Evolutionary conservation across 1,140 invertebrate species (phyloP), one percentile per base, ranked within the genome.

Genomic region (Neodiprion lecontei): DNA sequence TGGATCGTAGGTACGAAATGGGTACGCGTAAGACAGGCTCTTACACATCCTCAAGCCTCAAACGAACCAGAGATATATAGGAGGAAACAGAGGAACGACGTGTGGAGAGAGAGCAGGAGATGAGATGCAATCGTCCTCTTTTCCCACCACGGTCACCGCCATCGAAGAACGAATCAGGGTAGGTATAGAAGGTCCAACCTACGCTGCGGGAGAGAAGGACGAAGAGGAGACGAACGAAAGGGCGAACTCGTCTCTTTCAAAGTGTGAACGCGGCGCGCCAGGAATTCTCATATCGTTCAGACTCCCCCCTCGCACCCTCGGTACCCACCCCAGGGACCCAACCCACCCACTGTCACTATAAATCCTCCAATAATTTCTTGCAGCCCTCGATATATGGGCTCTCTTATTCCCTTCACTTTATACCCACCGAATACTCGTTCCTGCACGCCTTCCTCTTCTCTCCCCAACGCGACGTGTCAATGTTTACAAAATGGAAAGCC

Each of bases 261-360:
- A 69, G 67, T 47, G 67, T 69, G 17, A 69, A 47, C 67, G 17
- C 14, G 67, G 67, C 67, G 40, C 67, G 17, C 67, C 12, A 69
- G 67, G 67, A 69, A 69, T 69, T 69, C 40, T 69, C 67, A 69
- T 69, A 69, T 69, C 67, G 67, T 47, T 69, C 40, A 47, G 23
- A 11, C 23, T 69, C 67, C 67, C 10, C 11, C 67, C 67, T 23
- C 23, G 12, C 8, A 23, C 67, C 21, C 11, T 23, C 67, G 12
- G 12, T 65, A 65, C 61, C 17, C 67, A 11, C 40, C 40, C 21
- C 67, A 11, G 28, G 1, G 11, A 68, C 50, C 50, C 50, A 53
- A 10, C 50, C n/a, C 10, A 10, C 50, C 50, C 53, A 8, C 53
- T 61, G 53, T 61, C 53, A 61, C 53, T 61, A 61, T 61, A 61